Evolutionary conservation across 2,797 vertebrate species (phyloP).

Genomic region (Hemibagrus guttatus): DNA sequence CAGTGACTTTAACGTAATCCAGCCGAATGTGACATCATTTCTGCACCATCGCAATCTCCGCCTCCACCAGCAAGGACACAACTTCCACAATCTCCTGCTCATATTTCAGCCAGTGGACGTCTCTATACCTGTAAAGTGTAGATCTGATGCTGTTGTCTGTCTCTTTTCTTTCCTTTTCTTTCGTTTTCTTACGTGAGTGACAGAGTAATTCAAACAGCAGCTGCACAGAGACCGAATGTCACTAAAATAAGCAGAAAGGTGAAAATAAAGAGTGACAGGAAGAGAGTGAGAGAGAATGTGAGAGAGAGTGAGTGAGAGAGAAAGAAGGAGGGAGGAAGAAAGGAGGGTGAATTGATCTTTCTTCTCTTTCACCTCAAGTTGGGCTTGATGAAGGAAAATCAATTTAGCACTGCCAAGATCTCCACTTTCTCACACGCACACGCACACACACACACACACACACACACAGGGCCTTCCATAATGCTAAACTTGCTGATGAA

Average conservation of each 20-base stretch:
- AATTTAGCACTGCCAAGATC: conserved; percentile 34
- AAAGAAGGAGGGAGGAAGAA: background rate
- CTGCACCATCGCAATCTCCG: background rate
- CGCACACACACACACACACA: conserved; percentile 16
- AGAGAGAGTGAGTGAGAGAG: background rate
- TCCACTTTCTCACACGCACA: background rate
- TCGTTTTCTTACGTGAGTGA: background rate
- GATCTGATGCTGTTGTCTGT: background rate
- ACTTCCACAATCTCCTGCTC: background rate
- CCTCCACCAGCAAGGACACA: background rate
- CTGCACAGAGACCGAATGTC: background rate
- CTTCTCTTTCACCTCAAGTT: conserved; percentile 29
- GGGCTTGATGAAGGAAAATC: conserved; percentile 43
- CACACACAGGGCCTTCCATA: background rate
- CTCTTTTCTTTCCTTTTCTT: background rate
- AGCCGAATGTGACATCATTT: background rate
- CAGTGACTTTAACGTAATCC: background rate
- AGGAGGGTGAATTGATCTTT: conserved; percentile 28
- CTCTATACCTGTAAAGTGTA: background rate
- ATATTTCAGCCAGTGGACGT: background rate
- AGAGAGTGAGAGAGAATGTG: background rate
- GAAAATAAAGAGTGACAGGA: background rate
- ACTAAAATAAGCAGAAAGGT: background rate
- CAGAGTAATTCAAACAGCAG: background rate
- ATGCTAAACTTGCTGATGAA: background rate